A percentile compares a stretch with the other conserved stretches of the same genome.
phyloP scores from a whole-genome alignment of 2,113 vertebrate genomes.

The Spea multiplicata region DNA sequence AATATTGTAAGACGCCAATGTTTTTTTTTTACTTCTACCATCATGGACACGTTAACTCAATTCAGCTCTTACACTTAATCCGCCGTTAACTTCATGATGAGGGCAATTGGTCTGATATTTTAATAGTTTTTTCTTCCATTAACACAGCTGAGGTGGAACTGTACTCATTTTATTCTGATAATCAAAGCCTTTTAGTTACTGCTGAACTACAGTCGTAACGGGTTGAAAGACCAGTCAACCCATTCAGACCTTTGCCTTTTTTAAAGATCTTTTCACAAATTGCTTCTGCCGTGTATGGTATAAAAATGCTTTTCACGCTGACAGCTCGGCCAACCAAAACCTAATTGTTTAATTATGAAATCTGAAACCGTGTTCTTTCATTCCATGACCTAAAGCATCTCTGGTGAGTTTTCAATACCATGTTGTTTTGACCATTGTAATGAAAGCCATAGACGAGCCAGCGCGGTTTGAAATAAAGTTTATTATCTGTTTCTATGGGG shows the following conservation, averaged over 20 bases:
- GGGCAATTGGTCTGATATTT: constrained; percentile 3
- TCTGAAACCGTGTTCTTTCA: neutral
- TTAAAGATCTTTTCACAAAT: neutral
- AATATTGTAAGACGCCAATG: neutral
- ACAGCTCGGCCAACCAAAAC: neutral
- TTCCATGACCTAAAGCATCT: constrained; percentile 17
- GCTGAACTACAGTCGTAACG: neutral
- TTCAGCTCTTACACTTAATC: neutral
- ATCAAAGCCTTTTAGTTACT: constrained; percentile 1
- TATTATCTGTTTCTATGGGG: constrained; percentile 32
- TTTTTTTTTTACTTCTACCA: neutral
- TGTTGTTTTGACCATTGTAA: constrained; percentile 29
- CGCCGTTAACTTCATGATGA: constrained; percentile 2
- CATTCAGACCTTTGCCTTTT: neutral
- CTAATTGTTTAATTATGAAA: constrained; percentile 41
- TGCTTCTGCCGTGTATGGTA: neutral
- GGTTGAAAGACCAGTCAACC: neutral
- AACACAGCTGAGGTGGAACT: neutral
- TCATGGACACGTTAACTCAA: neutral
- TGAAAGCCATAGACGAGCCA: constrained; percentile 32
- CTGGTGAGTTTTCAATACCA: neutral
- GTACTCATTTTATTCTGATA: neutral
- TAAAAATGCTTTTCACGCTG: neutral
- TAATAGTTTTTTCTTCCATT: constrained; percentile 1
- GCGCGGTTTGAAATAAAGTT: constrained; percentile 37